Conservation (phyloP, 2,797 vertebrate genomes). For the Acanthornis magna region DNA sequence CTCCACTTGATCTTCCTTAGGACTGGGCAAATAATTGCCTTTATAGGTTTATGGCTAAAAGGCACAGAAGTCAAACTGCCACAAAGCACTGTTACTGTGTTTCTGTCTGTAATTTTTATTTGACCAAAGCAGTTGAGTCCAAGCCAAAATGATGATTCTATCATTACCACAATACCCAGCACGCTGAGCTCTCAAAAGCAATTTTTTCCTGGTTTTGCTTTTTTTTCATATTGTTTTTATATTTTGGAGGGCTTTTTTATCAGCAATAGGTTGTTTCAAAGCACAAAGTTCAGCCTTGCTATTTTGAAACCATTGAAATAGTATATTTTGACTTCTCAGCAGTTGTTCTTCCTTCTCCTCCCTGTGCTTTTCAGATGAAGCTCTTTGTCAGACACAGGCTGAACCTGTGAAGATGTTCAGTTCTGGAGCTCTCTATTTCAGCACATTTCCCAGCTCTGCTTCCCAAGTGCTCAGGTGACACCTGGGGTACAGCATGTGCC, state of each 20-base stretch:
- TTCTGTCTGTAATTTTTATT: background rate
- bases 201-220: background rate
- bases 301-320: background rate
- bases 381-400: background rate
- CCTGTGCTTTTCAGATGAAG: background rate
- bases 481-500: rapidly evolving
- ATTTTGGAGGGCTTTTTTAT: background rate
- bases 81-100: background rate
- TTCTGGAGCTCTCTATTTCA: background rate
- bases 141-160: background rate
- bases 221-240: background rate
- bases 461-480: background rate
- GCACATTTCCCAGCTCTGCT: background rate
- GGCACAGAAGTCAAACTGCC: background rate
- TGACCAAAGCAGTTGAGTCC: background rate
- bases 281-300: background rate
- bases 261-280: background rate
- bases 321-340: background rate
- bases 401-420: background rate
- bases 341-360: background rate
- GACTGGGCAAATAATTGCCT: background rate
- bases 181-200: background rate
- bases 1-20: background rate
- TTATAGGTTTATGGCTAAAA: background rate
- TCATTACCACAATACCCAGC: background rate